These are phyloP conservation scores for Adelosebastes latens DNA, from an alignment of 2,797 vertebrate species.

Conservation along the genomic window DNA sequence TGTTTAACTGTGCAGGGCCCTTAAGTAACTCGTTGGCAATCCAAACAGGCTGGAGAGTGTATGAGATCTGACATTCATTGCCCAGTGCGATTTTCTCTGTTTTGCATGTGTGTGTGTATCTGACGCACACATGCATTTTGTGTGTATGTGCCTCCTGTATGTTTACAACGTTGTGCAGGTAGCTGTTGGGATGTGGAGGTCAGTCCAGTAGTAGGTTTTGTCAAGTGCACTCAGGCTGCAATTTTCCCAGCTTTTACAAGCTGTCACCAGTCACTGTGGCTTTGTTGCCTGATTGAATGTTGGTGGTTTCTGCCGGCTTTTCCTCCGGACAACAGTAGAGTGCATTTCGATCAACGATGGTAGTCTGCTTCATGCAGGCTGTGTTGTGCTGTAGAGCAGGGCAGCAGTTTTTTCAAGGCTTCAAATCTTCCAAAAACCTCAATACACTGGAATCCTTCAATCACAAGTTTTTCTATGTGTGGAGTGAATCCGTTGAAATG, in stretches of 20 bases:
- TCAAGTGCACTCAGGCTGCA: constrained; percentile 41
- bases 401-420: background rate
- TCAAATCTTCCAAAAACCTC: background rate
- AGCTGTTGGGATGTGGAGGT: constrained; percentile 19
- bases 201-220: constrained; percentile 24
- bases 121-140: background rate
- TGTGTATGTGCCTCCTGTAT: constrained; percentile 1
- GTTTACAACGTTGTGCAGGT: constrained; percentile 23
- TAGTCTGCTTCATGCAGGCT: background rate
- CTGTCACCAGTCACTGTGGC: constrained; percentile 40
- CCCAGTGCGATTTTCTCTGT: background rate
- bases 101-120: background rate
- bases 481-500: background rate
- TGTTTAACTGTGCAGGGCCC: constrained; percentile 22
- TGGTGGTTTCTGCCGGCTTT: constrained; percentile 15
- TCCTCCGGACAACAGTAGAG: background rate
- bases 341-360: background rate
- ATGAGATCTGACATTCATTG: constrained; percentile 25
- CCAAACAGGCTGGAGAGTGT: constrained; percentile 21
- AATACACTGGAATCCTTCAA: background rate
- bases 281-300: constrained; percentile 42
- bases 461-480: background rate
- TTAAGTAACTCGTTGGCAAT: constrained; percentile 38
- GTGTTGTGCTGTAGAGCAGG: background rate
- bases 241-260: constrained; percentile 52